Evolutionary conservation across 2,113 vertebrate genomes (phyloP).

Genomic region (Megaceryle torquata): DNA sequence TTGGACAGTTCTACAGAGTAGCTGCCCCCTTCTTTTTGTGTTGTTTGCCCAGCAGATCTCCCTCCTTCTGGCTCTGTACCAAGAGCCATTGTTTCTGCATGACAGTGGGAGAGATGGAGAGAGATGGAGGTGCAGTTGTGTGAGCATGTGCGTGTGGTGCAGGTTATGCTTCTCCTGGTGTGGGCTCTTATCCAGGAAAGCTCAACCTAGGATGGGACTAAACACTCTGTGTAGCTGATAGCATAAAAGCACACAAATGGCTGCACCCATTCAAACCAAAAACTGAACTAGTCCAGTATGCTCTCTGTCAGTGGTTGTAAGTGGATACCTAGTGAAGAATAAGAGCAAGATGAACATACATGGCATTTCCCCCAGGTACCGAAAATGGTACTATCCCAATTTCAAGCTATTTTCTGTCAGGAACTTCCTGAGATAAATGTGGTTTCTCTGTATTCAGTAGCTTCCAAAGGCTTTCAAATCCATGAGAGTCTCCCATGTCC

Average conservation of each 20-base stretch:
- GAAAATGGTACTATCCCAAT: background rate
- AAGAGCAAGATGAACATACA: background rate
- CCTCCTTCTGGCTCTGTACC: background rate
- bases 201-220: background rate
- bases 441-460: background rate
- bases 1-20: background rate
- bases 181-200: background rate
- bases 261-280: background rate
- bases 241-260: background rate
- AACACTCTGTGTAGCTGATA: background rate
- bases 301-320: fast-evolving
- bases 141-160: background rate
- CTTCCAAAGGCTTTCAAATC: background rate
- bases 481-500: background rate
- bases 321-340: background rate
- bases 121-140: background rate
- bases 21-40: background rate
- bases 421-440: background rate
- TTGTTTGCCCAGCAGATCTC: background rate
- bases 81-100: background rate
- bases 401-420: background rate
- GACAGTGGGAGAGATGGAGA: background rate
- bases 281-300: background rate
- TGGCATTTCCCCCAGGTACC: background rate
- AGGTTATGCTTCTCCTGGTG: background rate